Evolutionary conservation across 2,113 vertebrate species (phyloP).

Genomic region (Silurus asotus): DNA sequence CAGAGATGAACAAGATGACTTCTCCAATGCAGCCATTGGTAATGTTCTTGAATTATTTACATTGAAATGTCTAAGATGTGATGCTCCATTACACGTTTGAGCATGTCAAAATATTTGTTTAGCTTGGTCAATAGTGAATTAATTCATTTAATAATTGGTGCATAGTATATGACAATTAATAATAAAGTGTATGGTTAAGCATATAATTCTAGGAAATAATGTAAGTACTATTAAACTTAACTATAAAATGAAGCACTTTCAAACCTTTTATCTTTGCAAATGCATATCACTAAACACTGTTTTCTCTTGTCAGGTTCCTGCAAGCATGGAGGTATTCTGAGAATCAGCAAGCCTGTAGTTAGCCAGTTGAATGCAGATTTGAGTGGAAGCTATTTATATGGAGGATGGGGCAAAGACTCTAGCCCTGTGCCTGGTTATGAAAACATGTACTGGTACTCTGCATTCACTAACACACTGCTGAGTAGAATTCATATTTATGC

Average conservation of each 20-base stretch:
- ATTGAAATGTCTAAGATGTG: not conserved
- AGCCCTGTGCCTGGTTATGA: slow-evolving; percentile 65
- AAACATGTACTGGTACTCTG: slow-evolving; percentile 65
- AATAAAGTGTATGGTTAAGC: not conserved
- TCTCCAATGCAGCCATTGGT: slow-evolving; percentile 64
- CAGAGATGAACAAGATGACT: slow-evolving; percentile 61
- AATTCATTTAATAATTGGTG: not conserved
- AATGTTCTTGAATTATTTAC: not conserved
- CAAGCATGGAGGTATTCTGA: slow-evolving; percentile 44
- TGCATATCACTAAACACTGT: not conserved
- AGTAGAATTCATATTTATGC: slow-evolving; percentile 59
- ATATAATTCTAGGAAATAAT: not conserved
- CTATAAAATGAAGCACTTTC: not conserved
- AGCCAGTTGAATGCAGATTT: slow-evolving; percentile 67
- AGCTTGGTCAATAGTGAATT: not conserved
- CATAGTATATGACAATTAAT: not conserved
- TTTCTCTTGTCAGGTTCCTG: slow-evolving; percentile 44
- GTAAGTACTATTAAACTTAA: not conserved
- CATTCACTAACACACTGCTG: slow-evolving; percentile 15
- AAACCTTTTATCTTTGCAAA: not conserved
- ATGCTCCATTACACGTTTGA: not conserved
- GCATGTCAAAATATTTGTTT: not conserved
- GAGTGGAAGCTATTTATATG: slow-evolving; percentile 46
- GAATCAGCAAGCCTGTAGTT: slow-evolving; percentile 42
- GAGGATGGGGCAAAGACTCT: slow-evolving; percentile 73